Percentiles rank a stretch among this genome's conserved stretches.
Conservation (phyloP, 1,140 invertebrate species). For the Helicoverpa armigera region DNA sequence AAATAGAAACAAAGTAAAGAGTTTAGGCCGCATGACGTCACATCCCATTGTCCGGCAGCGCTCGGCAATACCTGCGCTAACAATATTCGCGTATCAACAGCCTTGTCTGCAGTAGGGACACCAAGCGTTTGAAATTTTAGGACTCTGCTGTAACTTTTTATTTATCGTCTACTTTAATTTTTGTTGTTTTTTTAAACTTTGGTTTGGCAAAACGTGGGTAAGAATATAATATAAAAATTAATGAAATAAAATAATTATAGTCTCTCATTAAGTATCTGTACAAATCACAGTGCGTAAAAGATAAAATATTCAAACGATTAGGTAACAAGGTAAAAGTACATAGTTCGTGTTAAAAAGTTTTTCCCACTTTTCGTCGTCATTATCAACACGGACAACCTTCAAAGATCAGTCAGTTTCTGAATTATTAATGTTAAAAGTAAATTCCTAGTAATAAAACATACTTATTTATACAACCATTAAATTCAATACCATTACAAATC, state of each 20-base stretch:
- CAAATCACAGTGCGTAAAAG: no score
- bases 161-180: not conserved
- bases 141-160: not conserved
- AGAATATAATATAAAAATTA: no score
- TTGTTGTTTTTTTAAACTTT: not conserved
- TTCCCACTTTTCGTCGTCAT: no score
- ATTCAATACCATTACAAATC: slow-evolving; percentile 5
- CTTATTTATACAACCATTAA: not conserved
- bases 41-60: slow-evolving; percentile 10
- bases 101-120: not conserved
- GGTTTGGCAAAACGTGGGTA: no score
- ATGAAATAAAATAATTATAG: no score
- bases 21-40: slow-evolving; percentile 5
- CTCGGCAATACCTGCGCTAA: slow-evolving; percentile 16
- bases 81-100: slow-evolving; percentile 30
- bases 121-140: not conserved
- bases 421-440: not conserved
- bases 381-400: no score
- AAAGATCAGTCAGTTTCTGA: no score
- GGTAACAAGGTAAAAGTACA: no score
- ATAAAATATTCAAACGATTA: no score
- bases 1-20: slow-evolving; percentile 17
- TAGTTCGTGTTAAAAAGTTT: no score
- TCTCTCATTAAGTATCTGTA: no score
- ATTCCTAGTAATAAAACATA: not conserved